These are phyloP conservation scores for Drosophila mimica DNA, from an alignment of 2,888 invertebrate species.

Conservation along the genomic window DNA sequence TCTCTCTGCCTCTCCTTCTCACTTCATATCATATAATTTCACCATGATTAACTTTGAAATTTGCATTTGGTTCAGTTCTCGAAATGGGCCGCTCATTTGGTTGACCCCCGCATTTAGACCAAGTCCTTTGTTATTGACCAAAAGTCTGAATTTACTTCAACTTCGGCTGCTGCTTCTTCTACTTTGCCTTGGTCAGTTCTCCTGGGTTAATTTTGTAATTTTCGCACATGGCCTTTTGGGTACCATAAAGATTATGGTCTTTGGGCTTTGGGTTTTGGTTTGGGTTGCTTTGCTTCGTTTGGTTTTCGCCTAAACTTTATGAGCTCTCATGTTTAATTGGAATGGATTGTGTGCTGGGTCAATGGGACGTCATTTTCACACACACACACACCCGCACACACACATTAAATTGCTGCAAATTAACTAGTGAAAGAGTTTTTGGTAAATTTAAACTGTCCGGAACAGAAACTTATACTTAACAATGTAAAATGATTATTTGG, in stretches of 20 bases:
- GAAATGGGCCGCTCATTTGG: slow-evolving; percentile 56
- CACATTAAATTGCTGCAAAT: slow-evolving; percentile 52
- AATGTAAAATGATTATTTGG: slow-evolving; percentile 21
- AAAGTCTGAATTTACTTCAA: background rate
- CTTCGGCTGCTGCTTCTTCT: slow-evolving; percentile 4
- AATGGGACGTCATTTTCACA: slow-evolving; percentile 32
- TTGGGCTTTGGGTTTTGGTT: slow-evolving; percentile 25
- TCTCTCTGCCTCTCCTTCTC: background rate
- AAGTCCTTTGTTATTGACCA: slow-evolving; percentile 23
- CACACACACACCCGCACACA: slow-evolving; percentile 2
- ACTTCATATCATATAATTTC: slow-evolving; percentile 62
- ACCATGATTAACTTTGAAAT: slow-evolving; percentile 77
- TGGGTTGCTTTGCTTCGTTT: background rate
- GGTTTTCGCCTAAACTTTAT: slow-evolving; percentile 34
- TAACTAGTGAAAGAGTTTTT: slow-evolving; percentile 36
- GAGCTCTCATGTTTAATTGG: slow-evolving; percentile 60
- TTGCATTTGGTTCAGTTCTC: slow-evolving; percentile 57
- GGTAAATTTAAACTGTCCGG: slow-evolving; percentile 14
- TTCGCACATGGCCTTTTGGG: slow-evolving; percentile 69
- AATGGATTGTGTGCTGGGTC: slow-evolving; percentile 57
- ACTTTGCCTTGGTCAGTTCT: slow-evolving; percentile 44
- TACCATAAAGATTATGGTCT: slow-evolving; percentile 72
- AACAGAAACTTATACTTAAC: slow-evolving; percentile 22
- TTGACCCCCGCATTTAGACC: slow-evolving; percentile 63
- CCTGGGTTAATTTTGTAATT: slow-evolving; percentile 64